Evolutionary conservation across 2,888 invertebrate species (phyloP), one percentile per base, ranked within the genome.

Genomic region (Idaea biselata): DNA sequence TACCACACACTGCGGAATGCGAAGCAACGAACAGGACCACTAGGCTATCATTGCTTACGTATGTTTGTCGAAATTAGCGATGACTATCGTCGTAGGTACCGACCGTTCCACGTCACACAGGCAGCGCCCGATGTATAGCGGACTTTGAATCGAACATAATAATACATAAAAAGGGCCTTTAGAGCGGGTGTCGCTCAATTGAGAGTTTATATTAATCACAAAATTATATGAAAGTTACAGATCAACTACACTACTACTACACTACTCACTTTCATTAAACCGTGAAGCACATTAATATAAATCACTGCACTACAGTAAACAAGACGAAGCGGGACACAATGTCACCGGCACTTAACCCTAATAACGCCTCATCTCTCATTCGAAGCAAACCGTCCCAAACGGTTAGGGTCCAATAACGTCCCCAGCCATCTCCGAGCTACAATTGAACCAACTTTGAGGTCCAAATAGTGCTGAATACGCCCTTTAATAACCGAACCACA

Each of bases 331-430:
- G 64, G 63, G 72, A 71, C 75, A 77, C 67, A 70, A 25, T 79
- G 79, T 74, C 76, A 74, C 75, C 75, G 68, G 73, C 70, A 73
- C 68, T 73, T 70, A 71, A 80, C 82, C 79, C 74, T 79, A 76
- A 82, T 81, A 81, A 79, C 77, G 77, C 16, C 16, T 56, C 56
- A 56, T 56, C 56, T 18, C 56, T 56, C 56, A 56, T 56, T 56
- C 7, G 56, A 56, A 17, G 11, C 18, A 8, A 18, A 56, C 17
- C 56, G 55, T 55, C 17, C 60, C 60, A n/a, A 55, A 55, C 55
- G 55, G 16, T 55, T 18, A 56, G 56, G 56, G 56, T 56, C 56
- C 17, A 56, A 56, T 18, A 18, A 18, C 18, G 18, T 78, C 73
- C 73, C 68, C 63, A 63, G 65, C 70, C 64, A 69, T 72, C 70